Evolutionary conservation across 2,797 vertebrate genomes (phyloP).

Genomic region (Paramormyrops hopkinsi): DNA sequence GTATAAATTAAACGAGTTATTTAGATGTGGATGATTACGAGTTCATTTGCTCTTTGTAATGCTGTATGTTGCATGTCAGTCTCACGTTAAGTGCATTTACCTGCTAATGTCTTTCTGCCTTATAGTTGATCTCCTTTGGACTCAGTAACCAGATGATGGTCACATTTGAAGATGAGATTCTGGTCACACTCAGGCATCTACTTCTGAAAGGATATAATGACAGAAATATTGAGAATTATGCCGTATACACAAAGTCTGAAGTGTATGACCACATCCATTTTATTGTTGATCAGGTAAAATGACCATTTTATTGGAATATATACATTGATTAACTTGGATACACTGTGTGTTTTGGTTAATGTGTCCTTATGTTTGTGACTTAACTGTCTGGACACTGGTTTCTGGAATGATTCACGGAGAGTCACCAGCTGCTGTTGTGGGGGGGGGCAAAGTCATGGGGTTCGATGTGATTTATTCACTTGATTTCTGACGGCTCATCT

Average conservation of each 20-base stretch:
- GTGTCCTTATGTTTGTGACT: neutral
- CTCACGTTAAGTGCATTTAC: neutral
- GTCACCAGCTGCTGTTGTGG: neutral
- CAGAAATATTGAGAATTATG: constrained; percentile 61
- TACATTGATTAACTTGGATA: neutral
- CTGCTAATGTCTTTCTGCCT: constrained; percentile 23
- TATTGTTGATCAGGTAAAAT: constrained; percentile 70
- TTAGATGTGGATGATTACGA: neutral
- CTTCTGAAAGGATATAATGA: constrained; percentile 88
- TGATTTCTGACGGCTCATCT: neutral
- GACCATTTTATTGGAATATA: neutral
- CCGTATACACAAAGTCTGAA: constrained; percentile 77
- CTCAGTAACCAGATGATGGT: constrained; percentile 96
- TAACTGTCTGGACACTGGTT: neutral
- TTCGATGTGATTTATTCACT: neutral
- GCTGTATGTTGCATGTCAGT: neutral
- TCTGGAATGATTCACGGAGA: constrained; percentile 8
- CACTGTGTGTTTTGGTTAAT: neutral
- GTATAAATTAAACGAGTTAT: constrained; percentile 48
- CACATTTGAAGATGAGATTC: constrained; percentile 87
- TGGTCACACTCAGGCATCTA: constrained; percentile 81
- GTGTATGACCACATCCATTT: constrained; percentile 78
- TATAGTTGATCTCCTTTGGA: constrained; percentile 83
- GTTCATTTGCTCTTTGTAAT: neutral
- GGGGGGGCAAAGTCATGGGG: neutral